Evolutionary conservation across 1,140 invertebrate species (phyloP), one percentile per base, ranked within the genome.

Genomic region (Drosophila varians): DNA sequence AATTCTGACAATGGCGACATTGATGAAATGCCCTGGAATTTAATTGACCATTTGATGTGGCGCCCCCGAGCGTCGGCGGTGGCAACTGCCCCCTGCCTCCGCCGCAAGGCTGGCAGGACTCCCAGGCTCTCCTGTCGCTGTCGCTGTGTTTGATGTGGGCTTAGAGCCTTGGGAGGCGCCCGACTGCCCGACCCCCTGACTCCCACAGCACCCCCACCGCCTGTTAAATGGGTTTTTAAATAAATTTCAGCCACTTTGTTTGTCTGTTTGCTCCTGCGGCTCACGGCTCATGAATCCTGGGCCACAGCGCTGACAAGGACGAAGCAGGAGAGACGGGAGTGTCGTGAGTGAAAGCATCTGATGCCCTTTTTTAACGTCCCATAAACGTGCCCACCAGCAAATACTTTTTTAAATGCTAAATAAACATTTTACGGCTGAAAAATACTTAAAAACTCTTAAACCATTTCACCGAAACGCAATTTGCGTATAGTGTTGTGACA

Each of bases 381-480:
- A 87, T 87, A 86, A 86, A 84, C 76, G 80, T 84, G 80, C 65
- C 72, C 80, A 21, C 61, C 43, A 56, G 80, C 79, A 79, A 75
- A 82, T 70, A 80, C 82, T 74, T 87, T 73, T 87, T 80, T 87
- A 87, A 86, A 87, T 87, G 77, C 74, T 70, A 87, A 87, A 86
- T 87, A 86, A 86, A 86, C 82, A 86, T 86, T 86, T 86, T 80
- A 86, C 60, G 65, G 76, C 72, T 52, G 51, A 46, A 46, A 56
- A 84, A 86, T 74, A 65, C 66, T 86, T 76, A 73, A 84, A 86
- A 80, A 76, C 36, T 66, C 62, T 84, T 86, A 58, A 84, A 61
- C 47, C 56, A 61, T 82, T 77, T 8, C 56, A n/a, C 43, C 48
- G 3, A 21, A 34, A 61, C 8, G 49, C 11, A 53, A 21, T 31